Base-by-base conservation (phyloP, 2,113 vertebrate species). In the Phrynosoma platyrhinos region DNA sequence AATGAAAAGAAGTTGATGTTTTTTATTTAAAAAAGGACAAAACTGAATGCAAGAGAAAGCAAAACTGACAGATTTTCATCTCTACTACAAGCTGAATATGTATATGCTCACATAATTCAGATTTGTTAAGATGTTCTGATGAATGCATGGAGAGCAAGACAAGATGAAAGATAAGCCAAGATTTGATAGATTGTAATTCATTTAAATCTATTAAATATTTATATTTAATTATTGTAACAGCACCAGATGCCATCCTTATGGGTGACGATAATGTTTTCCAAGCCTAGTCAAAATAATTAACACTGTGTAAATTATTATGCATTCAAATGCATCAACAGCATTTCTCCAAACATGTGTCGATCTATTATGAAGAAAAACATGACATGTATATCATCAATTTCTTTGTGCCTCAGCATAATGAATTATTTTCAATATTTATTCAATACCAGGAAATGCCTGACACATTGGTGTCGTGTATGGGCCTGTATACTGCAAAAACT, bases 231-330 rank as follows among this genome's bases (percentile, higher is more conserved):
- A 94, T 93, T 94, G 80, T 91, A 90, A 53, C 74, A 89, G 91
- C 87, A 95, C 75, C 94, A 97, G 94, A 95, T 95, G 92, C 89
- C 87, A 88, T 95, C 92, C 91, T 94, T 95, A 91, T 82, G 88
- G 90, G 83, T 90, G 94, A 64, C 81, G 94, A 83, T 52, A 96
- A 90, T 87, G 81, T 84, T 78, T n/a, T 83, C 79, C 75, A 88
- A 92, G 91, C 83, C 71, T 78, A 95, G 80, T 92, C 89, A 95
- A 95, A 96, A 94, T 95, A 96, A 96, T 96, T 95, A 96, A 93
- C 88, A 95, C 87, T 89, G 92, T 92, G 90, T 88, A 91, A 95
- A 96, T 95, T 95, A 95, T 95, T 95, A 96, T 94, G 32, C 75
- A 90, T 40, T 91, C 91, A 93, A 94, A 91, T 94, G 89, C 93